Evolutionary conservation across 2,113 vertebrate species (phyloP).

Genomic region (Gavia stellata): DNA sequence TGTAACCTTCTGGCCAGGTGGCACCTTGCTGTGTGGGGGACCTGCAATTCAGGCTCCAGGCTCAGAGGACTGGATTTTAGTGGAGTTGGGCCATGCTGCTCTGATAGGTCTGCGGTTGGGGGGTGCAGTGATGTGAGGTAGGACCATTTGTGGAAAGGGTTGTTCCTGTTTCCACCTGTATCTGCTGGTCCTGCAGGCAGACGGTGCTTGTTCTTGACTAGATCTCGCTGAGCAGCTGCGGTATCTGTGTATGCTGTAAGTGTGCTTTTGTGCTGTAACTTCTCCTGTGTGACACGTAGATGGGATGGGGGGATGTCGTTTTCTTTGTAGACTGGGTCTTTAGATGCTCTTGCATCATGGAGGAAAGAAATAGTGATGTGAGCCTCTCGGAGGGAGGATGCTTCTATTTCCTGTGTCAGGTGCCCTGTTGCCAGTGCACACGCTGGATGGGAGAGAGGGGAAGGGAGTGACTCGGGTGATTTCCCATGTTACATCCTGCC

Average conservation of each 20-base stretch:
- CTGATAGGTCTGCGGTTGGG: neutral
- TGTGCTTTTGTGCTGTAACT: neutral
- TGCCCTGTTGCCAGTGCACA: fast-evolving
- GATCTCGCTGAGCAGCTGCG: neutral
- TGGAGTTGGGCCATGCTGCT: neutral
- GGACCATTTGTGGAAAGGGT: neutral
- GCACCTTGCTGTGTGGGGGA: neutral
- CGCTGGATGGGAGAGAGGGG: neutral
- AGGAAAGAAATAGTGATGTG: neutral
- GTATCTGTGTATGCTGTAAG: neutral
- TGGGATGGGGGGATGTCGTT: neutral
- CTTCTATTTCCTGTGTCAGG: neutral
- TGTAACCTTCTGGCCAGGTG: neutral
- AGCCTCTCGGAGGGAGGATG: neutral
- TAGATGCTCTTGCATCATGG: neutral
- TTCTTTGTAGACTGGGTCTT: neutral
- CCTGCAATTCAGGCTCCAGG: neutral
- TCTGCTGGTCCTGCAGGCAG: neutral
- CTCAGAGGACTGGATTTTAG: neutral
- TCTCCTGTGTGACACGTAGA: fast-evolving
- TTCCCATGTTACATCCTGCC: neutral
- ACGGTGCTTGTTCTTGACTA: neutral
- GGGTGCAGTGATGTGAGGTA: neutral
- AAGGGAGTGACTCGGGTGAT: neutral
- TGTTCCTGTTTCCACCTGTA: neutral